phyloP scores from a whole-genome alignment of 2,888 invertebrate genomes.

The Pyrochroa serraticornis region DNA sequence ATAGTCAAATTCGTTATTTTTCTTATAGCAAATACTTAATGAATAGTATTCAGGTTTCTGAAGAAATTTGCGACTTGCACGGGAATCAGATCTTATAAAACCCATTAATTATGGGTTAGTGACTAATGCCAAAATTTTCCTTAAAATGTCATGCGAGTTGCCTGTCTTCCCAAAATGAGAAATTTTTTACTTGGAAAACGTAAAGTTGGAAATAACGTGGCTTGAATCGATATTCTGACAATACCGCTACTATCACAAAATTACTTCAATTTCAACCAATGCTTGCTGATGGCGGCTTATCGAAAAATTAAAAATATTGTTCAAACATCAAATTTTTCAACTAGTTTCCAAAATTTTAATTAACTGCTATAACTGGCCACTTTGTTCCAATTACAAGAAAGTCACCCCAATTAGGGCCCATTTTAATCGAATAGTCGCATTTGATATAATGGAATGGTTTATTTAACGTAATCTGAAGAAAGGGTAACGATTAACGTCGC shows the following conservation, averaged over 20 bases:
- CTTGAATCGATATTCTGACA: slow-evolving; percentile 66
- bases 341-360: background rate
- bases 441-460: no score
- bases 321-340: slow-evolving; percentile 4
- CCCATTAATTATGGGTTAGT: background rate
- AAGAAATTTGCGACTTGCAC: background rate
- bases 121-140: slow-evolving; percentile 22
- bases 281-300: slow-evolving; percentile 65
- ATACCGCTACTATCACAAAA: slow-evolving; percentile 62
- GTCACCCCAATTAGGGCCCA: no score
- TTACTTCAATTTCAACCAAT: slow-evolving; percentile 60
- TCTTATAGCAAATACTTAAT: no score
- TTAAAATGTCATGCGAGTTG: slow-evolving; percentile 34
- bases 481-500: no score
- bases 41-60: no score
- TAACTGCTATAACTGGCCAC: no score
- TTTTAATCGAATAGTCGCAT: no score
- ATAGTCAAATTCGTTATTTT: no score
- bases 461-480: no score
- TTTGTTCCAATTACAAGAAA: no score
- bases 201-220: slow-evolving; percentile 57
- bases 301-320: slow-evolving; percentile 51
- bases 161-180: slow-evolving; percentile 56
- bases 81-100: no score
- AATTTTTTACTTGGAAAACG: slow-evolving; percentile 43